Conservation (phyloP, 2,797 vertebrate genomes). For the Schizothorax lantsangensis region DNA sequence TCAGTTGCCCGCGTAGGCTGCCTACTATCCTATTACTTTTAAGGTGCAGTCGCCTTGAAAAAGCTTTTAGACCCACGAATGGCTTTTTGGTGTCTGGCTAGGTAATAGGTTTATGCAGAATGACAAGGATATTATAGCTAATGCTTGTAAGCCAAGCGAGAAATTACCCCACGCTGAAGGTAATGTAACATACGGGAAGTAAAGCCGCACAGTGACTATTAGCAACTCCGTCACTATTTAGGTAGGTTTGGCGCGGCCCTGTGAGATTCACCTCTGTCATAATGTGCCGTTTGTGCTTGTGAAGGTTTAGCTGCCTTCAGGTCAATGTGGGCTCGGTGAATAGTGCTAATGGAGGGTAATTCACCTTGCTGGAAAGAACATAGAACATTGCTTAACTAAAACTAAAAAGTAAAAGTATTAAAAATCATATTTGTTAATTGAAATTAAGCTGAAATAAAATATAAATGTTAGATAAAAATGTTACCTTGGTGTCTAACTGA, state of each 20-base stretch:
- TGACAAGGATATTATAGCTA: conserved; percentile 62
- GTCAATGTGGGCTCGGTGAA: conserved; percentile 52
- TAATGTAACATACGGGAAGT: conserved; percentile 57
- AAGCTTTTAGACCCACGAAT: conserved; percentile 61
- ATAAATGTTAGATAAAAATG: background rate
- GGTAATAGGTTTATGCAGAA: conserved; percentile 63
- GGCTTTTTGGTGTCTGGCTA: conserved; percentile 57
- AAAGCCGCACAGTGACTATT: conserved; percentile 45
- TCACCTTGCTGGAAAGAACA: conserved; percentile 62
- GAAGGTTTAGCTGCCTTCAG: conserved; percentile 27
- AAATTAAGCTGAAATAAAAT: background rate
- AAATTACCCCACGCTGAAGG: conserved; percentile 59
- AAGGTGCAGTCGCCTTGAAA: conserved; percentile 59
- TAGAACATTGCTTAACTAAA: conserved; percentile 28
- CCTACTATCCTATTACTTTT: conserved; percentile 56
- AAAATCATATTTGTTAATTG: background rate
- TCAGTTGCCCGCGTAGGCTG: conserved; percentile 27
- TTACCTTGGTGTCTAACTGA: background rate
- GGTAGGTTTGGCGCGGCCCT: background rate
- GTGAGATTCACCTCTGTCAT: background rate
- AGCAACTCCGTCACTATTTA: conserved; percentile 32
- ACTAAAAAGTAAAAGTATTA: background rate
- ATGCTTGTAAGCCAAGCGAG: conserved; percentile 65
- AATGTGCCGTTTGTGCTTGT: conserved; percentile 2
- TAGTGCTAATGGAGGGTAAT: conserved; percentile 66